Conservation (phyloP, 2,797 vertebrate species). For the Trachops cirrhosus region DNA sequence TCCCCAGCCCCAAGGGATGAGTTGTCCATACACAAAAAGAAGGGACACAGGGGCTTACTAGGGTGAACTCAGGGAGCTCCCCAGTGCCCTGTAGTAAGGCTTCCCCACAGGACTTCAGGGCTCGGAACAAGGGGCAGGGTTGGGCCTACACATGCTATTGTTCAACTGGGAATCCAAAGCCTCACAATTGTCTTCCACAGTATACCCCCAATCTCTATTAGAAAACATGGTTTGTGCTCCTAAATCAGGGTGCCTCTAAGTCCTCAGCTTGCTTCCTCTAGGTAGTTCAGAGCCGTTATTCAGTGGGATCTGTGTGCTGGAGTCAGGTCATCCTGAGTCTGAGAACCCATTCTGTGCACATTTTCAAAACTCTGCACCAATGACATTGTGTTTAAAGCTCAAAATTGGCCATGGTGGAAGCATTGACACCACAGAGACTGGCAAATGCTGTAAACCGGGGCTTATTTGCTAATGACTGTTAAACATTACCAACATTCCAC, state of each 20-base stretch:
- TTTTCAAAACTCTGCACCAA: background rate
- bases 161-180: background rate
- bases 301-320: rapidly evolving
- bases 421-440: background rate
- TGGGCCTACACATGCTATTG: too few relatives aligned
- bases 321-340: background rate
- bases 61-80: background rate
- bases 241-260: too few relatives aligned
- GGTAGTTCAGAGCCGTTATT: background rate
- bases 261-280: background rate
- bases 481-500: background rate
- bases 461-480: background rate
- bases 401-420: background rate
- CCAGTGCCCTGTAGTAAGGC: background rate
- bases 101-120: background rate
- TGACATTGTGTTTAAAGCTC: background rate
- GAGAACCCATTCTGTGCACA: background rate
- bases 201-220: background rate
- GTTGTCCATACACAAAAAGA: background rate
- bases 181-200: background rate
- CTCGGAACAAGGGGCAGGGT: background rate
- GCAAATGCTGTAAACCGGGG: background rate
- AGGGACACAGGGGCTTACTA: rapidly evolving
- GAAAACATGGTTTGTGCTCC: background rate
- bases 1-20: background rate